Base-by-base conservation (phyloP, 2,113 vertebrate genomes). In the Plecotus auritus region DNA sequence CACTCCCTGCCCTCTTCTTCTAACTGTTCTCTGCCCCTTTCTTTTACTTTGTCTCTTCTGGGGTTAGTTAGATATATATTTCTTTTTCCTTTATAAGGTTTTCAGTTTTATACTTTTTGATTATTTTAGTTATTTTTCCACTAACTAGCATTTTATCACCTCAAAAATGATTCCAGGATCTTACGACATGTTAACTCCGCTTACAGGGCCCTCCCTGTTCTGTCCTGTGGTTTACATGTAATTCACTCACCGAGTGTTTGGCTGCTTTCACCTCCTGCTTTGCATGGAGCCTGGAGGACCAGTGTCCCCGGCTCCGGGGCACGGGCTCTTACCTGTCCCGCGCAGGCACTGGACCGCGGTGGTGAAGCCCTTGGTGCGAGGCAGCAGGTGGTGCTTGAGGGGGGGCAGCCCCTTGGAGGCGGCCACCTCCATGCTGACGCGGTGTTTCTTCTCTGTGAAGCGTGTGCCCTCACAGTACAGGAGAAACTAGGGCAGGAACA, bases 401-500 rank as follows among this genome's bases (percentile, higher is more conserved):
- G 98, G 98, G 26, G 99, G 99, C 82, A 99, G 97, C 73, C 99
- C 99, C 98, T 99, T 99, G 87, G 99, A 99, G 87, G 99, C 98
- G 3, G 99, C 99, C 56, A 99, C 99, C 97, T 99, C 99, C 99
- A 99, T 99, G 76, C 99, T 99, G 98, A 99, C 99, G 30, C 99
- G 98, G 96, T 99, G 99, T 97, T 99, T 99, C 91, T 99, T 99
- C 98, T 99, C 99, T 0, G 99, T 99, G 95, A 99, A 99, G 96
- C 99, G 99, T 12, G 99, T 99, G 67, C 99, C 99, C 97, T 99
- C 99, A 8, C 99, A 99, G 96, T 99, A 99, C 95, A 99, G 98
- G 82, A 99, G 98, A 83, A 99, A 99, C 99, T 99, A 91, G 78
- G n/a, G 18, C 1, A 8, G 0, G 69, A 74, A 88, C 35, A 90